A percentile compares a stretch with the other conserved stretches of the same genome.
phyloP scores from a whole-genome alignment of 2,888 invertebrate genomes.

The Pogonocherus hispidulus region DNA sequence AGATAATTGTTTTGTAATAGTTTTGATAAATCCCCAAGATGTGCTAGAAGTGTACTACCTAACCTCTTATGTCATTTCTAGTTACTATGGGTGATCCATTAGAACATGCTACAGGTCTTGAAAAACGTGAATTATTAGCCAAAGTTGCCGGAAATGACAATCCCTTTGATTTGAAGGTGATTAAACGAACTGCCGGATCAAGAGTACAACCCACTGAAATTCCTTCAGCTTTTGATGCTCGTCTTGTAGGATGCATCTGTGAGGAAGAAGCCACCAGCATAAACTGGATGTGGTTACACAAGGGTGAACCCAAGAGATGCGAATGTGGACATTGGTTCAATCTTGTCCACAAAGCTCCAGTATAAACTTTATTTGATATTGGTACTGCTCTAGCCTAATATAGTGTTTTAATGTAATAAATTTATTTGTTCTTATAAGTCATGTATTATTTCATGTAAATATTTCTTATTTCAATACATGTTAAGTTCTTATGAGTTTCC shows the following conservation, averaged over 20 bases:
- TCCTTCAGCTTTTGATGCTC: slow-evolving; percentile 90
- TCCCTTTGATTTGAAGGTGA: slow-evolving; percentile 86
- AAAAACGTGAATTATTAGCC: slow-evolving; percentile 90
- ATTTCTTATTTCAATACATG: slow-evolving; percentile 28
- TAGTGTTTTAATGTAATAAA: slow-evolving; percentile 50
- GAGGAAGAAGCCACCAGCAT: slow-evolving; percentile 93
- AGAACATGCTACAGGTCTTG: slow-evolving; percentile 94
- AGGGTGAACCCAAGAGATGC: slow-evolving; percentile 91
- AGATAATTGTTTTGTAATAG: neutral
- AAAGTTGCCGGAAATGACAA: slow-evolving; percentile 90
- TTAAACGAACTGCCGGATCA: slow-evolving; percentile 85
- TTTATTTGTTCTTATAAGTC: slow-evolving; percentile 48
- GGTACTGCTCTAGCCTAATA: slow-evolving; percentile 41
- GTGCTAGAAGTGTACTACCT: neutral
- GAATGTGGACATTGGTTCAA: slow-evolving; percentile 98
- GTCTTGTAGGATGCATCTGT: slow-evolving; percentile 96
- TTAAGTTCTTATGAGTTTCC: slow-evolving; percentile 4
- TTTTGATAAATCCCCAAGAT: neutral
- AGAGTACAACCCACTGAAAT: slow-evolving; percentile 89
- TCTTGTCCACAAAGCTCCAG: slow-evolving; percentile 82
- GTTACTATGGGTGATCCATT: slow-evolving; percentile 87
- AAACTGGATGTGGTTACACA: slow-evolving; percentile 96
- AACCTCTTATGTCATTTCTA: slow-evolving; percentile 58
- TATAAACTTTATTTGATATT: slow-evolving; percentile 69
- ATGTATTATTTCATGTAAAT: slow-evolving; percentile 43